These are phyloP conservation scores for Himalopsyche phryganea DNA, from an alignment of 1,140 invertebrate genomes.

Conservation along the genomic window DNA sequence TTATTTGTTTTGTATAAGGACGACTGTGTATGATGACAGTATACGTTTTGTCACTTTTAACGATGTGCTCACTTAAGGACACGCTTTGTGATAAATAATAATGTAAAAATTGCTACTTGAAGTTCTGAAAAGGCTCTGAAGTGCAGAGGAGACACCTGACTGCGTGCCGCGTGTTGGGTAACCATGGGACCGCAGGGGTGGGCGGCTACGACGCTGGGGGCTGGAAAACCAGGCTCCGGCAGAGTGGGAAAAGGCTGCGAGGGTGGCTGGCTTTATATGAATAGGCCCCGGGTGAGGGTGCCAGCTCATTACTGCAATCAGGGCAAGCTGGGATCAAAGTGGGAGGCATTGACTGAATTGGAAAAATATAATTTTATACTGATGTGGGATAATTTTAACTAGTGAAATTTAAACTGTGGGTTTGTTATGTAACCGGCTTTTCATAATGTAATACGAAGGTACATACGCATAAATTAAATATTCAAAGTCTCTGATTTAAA, in stretches of 20 bases:
- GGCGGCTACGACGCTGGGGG: not conserved
- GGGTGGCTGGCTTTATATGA: not conserved
- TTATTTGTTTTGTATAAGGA: no score
- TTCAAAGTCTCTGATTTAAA: no score
- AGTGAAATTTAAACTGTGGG: no score
- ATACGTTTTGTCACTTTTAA: no score
- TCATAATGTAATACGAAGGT: no score
- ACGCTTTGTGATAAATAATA: no score
- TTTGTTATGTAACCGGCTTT: no score
- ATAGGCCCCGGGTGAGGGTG: not conserved
- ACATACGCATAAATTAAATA: no score
- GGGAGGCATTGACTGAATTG: not conserved
- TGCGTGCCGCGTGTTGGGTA: slow-evolving; percentile 15
- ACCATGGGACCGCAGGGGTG: slow-evolving; percentile 20
- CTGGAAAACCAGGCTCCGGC: not conserved
- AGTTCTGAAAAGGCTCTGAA: not conserved
- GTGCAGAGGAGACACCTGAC: slow-evolving; percentile 16
- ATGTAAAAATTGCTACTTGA: no score
- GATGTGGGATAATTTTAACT: no score
- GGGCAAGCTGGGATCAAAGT: slow-evolving; percentile 14
- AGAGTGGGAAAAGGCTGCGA: not conserved
- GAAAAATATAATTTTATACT: not conserved
- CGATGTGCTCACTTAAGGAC: no score
- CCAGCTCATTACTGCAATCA: slow-evolving; percentile 26
- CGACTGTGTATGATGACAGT: no score